Evolutionary conservation across 1,140 invertebrate species (phyloP), one percentile per base, ranked within the genome.

Genomic region (Psilanteris sp.): DNA sequence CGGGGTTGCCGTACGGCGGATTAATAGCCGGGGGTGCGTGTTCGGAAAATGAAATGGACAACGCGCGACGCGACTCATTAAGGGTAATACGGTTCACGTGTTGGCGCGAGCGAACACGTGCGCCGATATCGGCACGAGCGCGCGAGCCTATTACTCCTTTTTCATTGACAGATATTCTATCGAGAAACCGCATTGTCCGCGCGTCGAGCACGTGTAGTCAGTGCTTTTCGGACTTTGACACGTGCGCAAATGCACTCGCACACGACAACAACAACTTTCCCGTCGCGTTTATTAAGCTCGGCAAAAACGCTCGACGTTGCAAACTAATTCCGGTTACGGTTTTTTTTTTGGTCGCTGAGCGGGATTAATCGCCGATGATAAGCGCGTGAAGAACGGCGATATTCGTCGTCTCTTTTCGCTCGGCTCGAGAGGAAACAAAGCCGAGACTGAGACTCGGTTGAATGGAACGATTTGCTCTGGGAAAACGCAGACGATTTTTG

Each of bases 121-220:
- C 27, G 18, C 14, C 4, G 70, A 48, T 73, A 64, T 57, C 41
- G 29, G 29, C 20, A 18, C 24, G 37, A 52, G 31, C 39, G 54
- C 70, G 66, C 70, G 70, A 37, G 59, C 70, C 68, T 73, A 71
- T 71, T 55, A 55, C 46, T 68, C 8, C 29, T 68, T 57, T 57
- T 43, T 57, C 34, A 66, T 73, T 34, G 50, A 66, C 68, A 18
- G 59, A 72, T 48, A 73, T 48, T 62, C 34, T 73, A 64, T 73
- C 43, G 20, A n/a, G 27, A 64, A 64, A 57, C 41, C 52, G 13
- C 50, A 57, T 62, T 64, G 43, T 64, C 27, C 22, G 44, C 11
- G 14, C 14, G 37, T 34, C 16, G 7, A 5, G 22, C 44, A 71
- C 54, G 52, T 50, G 52, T 50, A 37, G 22, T 26, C 18, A 52